Evolutionary conservation across 2,113 vertebrate genomes (phyloP).

Genomic region (Sturnus vulgaris): DNA sequence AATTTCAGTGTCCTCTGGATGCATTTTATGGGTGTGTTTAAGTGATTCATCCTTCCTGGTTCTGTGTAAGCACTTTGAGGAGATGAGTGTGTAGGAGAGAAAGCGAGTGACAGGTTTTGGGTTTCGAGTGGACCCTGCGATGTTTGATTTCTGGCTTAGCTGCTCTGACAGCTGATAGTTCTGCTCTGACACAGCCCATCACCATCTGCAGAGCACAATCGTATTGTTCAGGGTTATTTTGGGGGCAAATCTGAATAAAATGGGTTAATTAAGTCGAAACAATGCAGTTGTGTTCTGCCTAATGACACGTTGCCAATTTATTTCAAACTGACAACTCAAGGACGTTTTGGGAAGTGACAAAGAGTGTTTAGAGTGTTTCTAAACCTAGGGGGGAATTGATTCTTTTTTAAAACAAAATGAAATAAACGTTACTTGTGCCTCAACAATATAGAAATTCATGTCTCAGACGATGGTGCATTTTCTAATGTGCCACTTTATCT

Average conservation of each 20-base stretch:
- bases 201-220: not conserved
- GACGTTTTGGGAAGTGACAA: constrained; percentile 10
- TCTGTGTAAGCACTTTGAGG: not conserved
- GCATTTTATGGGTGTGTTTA: not conserved
- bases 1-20: not conserved
- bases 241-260: constrained; percentile 36
- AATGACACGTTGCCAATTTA: constrained; percentile 15
- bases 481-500: not conserved
- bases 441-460: not conserved
- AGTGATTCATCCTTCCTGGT: not conserved
- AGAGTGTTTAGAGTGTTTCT: not conserved
- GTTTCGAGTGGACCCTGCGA: not conserved
- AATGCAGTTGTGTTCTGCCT: not conserved
- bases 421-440: not conserved
- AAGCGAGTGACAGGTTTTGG: accelerated
- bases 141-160: not conserved
- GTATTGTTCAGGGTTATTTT: not conserved
- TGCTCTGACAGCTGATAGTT: not conserved
- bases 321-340: constrained; percentile 55
- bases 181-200: not conserved
- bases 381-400: constrained; percentile 13
- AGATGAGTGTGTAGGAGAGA: not conserved
- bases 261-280: constrained; percentile 6
- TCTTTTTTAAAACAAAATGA: not conserved
- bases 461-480: not conserved